phyloP scores from a whole-genome alignment of 2,888 invertebrate genomes.

The Tenthredo scrophulariae region DNA sequence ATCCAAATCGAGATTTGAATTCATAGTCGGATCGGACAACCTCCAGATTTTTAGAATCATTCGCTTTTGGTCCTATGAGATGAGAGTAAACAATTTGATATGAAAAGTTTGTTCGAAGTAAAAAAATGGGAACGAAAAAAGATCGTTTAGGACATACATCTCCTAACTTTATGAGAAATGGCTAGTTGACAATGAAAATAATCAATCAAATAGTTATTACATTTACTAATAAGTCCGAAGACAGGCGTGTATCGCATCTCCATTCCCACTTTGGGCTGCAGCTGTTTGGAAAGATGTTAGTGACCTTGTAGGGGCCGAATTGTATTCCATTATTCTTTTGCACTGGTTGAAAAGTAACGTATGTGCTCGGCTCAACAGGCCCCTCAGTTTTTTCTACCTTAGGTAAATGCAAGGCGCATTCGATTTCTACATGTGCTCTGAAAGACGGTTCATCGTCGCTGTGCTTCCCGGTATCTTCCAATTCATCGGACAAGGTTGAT shows the following conservation, averaged over 20 bases:
- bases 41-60: slow-evolving; percentile 83
- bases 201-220: slow-evolving; percentile 75
- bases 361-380: slow-evolving; percentile 81
- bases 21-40: slow-evolving; percentile 78
- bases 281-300: slow-evolving; percentile 79
- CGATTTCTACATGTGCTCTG: slow-evolving; percentile 80
- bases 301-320: slow-evolving; percentile 77
- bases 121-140: neutral
- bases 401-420: slow-evolving; percentile 81
- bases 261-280: slow-evolving; percentile 81
- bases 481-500: slow-evolving; percentile 54
- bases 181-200: neutral
- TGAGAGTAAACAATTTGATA: neutral
- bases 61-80: slow-evolving; percentile 80
- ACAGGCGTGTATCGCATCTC: slow-evolving; percentile 79
- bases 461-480: slow-evolving; percentile 56
- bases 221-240: slow-evolving; percentile 79
- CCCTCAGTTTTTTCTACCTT: slow-evolving; percentile 74
- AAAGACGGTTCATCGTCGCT: slow-evolving; percentile 69
- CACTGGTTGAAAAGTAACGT: slow-evolving; percentile 82
- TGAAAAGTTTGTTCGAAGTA: neutral
- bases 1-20: slow-evolving; percentile 79
- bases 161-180: neutral
- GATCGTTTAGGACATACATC: neutral
- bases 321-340: slow-evolving; percentile 60